A percentile compares a stretch with the other conserved stretches of the same genome.
phyloP scores from a whole-genome alignment of 1,140 invertebrate genomes.

The Bombus waltoni region DNA sequence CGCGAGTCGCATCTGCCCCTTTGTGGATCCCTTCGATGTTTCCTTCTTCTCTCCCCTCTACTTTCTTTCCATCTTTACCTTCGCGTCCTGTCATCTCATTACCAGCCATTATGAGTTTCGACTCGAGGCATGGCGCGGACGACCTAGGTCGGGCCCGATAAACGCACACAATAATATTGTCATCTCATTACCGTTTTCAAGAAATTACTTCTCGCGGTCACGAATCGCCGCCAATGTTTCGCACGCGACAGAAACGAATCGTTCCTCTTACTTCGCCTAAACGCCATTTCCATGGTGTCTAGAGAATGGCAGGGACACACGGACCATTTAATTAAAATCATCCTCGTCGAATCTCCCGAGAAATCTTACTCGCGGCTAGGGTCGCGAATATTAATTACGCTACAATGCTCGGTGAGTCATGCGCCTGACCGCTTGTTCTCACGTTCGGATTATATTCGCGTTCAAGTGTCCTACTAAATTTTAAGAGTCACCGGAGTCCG shows the following conservation, averaged over 20 bases:
- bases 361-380: conserved; percentile 33
- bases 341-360: not conserved
- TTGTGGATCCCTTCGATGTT: not conserved
- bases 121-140: too few relatives aligned
- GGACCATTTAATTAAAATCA: conserved; percentile 39
- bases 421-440: not conserved
- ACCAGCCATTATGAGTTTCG: too few relatives aligned
- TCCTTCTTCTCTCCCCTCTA: not conserved
- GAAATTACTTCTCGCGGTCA: not conserved
- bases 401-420: too few relatives aligned
- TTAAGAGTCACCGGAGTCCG: not conserved
- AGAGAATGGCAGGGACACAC: not conserved
- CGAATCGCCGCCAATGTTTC: not conserved
- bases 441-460: not conserved
- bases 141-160: too few relatives aligned
- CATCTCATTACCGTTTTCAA: too few relatives aligned
- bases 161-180: too few relatives aligned
- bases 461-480: not conserved
- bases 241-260: not conserved
- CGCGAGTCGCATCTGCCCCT: not conserved
- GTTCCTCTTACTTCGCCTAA: not conserved
- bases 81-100: not conserved
- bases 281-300: not conserved
- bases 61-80: not conserved
- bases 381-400: conserved; percentile 15